phyloP scores from a whole-genome alignment of 2,797 vertebrate genomes.

The Muscicapa striata region DNA sequence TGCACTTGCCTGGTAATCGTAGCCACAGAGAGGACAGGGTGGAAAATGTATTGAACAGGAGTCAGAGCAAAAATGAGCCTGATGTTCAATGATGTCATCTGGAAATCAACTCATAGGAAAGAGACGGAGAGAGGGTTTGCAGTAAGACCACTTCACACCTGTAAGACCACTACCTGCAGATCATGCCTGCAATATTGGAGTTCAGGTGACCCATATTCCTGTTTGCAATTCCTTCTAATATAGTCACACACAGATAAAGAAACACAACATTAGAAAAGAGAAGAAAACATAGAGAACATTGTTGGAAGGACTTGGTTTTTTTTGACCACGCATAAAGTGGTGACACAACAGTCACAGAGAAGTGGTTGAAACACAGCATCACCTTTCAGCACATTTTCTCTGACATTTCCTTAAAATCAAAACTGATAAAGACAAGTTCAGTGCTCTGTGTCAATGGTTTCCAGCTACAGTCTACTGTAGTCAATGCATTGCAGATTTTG shows the following conservation, averaged over 20 bases:
- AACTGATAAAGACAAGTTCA: neutral
- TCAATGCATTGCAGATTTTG: neutral
- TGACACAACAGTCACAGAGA: neutral
- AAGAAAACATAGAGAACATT: neutral
- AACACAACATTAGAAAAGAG: neutral
- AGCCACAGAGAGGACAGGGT: neutral
- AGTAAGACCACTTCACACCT: neutral
- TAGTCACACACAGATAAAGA: neutral
- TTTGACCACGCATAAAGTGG: fast-evolving
- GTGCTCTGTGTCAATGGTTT: neutral
- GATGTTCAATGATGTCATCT: neutral
- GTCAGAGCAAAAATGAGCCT: neutral
- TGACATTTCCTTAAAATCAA: neutral
- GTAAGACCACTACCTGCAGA: neutral
- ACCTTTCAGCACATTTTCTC: neutral
- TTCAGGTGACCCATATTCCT: neutral
- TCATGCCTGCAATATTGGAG: neutral
- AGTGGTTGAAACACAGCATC: neutral
- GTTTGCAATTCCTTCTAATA: neutral
- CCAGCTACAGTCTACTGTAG: neutral
- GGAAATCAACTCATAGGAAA: neutral
- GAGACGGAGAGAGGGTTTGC: neutral
- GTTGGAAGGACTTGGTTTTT: neutral
- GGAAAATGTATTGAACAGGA: neutral
- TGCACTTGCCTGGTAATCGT: neutral